Evolutionary conservation across 2,888 invertebrate genomes (phyloP).

Genomic region (Heliconius sara): DNA sequence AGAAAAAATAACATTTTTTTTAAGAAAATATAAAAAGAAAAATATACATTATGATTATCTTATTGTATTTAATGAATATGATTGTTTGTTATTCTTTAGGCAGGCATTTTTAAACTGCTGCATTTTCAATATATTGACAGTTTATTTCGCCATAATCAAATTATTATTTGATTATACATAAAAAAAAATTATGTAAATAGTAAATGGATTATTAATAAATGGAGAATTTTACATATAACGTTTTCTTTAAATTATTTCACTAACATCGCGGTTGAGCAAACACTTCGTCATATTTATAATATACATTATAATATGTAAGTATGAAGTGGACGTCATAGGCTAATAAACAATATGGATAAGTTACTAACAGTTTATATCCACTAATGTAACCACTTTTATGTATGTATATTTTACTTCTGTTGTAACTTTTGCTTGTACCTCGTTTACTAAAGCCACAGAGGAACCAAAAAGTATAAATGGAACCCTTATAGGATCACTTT

Average conservation of each 20-base stretch:
- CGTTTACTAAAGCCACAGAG: not conserved
- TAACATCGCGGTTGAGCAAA: no score
- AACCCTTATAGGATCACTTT: no score
- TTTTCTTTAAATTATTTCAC: no score
- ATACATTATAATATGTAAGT: not conserved
- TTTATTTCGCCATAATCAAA: no score
- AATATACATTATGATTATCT: not conserved
- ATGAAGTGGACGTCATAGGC: not conserved
- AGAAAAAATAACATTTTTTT: not conserved
- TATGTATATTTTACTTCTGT: not conserved
- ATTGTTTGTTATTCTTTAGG: not conserved
- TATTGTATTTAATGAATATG: not conserved
- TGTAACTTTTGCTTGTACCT: constrained; percentile 1
- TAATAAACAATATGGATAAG: constrained; percentile 6
- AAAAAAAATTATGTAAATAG: no score
- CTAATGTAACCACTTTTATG: not conserved
- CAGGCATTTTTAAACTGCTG: not conserved
- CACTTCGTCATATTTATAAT: no score
- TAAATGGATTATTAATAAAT: no score
- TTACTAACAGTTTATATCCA: constrained; percentile 23
- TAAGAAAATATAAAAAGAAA: not conserved
- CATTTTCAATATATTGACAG: no score
- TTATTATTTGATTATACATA: no score
- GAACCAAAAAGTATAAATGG: no score
- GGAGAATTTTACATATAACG: no score